Evolutionary conservation across 2,888 invertebrate species (phyloP).

Genomic region (Pyralis farinalis): DNA sequence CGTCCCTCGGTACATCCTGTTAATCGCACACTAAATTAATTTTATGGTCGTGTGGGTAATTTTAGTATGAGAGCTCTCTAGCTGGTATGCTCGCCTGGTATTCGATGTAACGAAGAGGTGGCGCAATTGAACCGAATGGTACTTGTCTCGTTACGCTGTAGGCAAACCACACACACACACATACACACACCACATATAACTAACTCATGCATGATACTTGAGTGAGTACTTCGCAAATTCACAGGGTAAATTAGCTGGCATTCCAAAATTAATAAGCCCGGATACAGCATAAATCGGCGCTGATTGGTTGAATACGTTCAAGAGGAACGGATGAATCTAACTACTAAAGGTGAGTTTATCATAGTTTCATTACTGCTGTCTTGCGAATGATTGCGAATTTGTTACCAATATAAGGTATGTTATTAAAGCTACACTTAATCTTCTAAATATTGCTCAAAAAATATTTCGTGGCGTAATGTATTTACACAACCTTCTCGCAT

Average conservation of each 20-base stretch:
- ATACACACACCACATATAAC: no score
- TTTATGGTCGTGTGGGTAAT: constrained; percentile 35
- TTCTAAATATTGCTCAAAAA: no score
- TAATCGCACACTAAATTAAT: constrained; percentile 31
- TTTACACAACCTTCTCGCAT: no score
- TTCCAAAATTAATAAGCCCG: constrained; percentile 73
- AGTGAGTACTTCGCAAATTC: constrained; percentile 70
- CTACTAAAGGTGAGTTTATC: constrained; percentile 66
- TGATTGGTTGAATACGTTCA: constrained; percentile 64
- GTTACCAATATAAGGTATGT: neutral
- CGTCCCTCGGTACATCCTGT: constrained; percentile 9
- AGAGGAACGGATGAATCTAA: constrained; percentile 78
- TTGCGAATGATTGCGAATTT: constrained; percentile 17
- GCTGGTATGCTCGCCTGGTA: constrained; percentile 52
- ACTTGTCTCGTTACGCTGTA: constrained; percentile 53
- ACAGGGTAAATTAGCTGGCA: constrained; percentile 73
- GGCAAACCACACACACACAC: constrained; percentile 44
- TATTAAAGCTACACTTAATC: no score
- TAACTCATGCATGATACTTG: constrained; percentile 66
- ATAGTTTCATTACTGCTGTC: constrained; percentile 7
- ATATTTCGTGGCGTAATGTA: no score
- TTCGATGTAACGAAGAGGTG: constrained; percentile 64
- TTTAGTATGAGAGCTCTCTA: constrained; percentile 38
- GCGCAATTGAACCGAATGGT: constrained; percentile 48
- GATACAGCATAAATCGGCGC: constrained; percentile 61